These are phyloP conservation scores for Micronycteris hirsuta DNA, from an alignment of 2,113 vertebrate genomes.

Conservation along the genomic window DNA sequence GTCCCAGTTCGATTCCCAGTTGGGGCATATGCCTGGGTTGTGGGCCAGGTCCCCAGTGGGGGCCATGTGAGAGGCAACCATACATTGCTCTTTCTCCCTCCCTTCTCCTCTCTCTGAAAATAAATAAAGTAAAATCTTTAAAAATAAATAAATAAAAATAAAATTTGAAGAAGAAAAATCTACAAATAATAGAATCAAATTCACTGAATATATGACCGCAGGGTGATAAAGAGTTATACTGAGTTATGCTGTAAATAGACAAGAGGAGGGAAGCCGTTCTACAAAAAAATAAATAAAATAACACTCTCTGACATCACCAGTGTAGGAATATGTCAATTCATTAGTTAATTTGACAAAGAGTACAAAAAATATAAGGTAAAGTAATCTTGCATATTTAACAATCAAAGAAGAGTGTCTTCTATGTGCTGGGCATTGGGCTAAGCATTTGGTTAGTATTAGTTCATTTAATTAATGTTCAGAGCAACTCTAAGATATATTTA, in stretches of 20 bases:
- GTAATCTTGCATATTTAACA: conserved; percentile 17
- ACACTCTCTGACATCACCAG: neutral
- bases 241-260: conserved; percentile 15
- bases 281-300: neutral
- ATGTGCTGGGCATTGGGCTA: neutral
- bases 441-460: neutral
- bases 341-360: conserved; percentile 20
- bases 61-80: too few species aligned
- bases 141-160: too few species aligned
- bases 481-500: neutral
- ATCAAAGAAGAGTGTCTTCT: neutral
- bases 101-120: too few species aligned
- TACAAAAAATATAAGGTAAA: conserved; percentile 43
- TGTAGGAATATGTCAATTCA: neutral
- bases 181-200: conserved; percentile 26
- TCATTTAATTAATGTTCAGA: conserved; percentile 5
- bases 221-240: neutral
- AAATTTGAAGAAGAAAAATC: conserved; percentile 37
- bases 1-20: too few species aligned
- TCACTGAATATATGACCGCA: neutral
- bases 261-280: neutral
- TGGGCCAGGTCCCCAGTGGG: too few species aligned
- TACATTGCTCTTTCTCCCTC: too few species aligned
- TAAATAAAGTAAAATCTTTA: too few species aligned
- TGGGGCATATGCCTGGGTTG: too few species aligned